Evolutionary conservation across 2,888 invertebrate species (phyloP), one percentile per base, ranked within the genome.

Genomic region (Drosophila quinaria): DNA sequence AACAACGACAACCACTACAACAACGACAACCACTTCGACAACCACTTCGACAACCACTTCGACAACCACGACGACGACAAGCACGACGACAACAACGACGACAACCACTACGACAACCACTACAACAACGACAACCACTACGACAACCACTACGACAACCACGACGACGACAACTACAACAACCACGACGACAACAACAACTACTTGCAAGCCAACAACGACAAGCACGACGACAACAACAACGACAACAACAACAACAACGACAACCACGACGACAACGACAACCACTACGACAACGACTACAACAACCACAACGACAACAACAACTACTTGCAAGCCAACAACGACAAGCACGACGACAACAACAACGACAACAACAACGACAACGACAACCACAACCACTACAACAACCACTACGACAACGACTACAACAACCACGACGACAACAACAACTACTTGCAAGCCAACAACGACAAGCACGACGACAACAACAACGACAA

Each of bases 101-200:
- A 49, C 69, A 11, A 58, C 59, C 1, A 44, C 49, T 10, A 67
- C 69, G 0, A 54, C 68, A 2, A 52, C 58, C 3, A 55, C 65
- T 0, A 42, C 50, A 0, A 39, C 67, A 1, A 25, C 59, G 0
- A 59, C 47, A 4, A 47, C 58, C 0, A 49, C 47, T 0, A 22
- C 55, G 10, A 31, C 41, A 1, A 63, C 55, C 4, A 49, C 63
- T 0, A 50, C 55, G 0, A 63, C 63, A 0, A 55, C 63, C 0
- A 55, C 54, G 0, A 55, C 62, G 0, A 63, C 63, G 6, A 55
- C 63, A 15, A 63, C 54, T 0, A 54, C 41, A 0, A 55, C 49
- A 3, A 63, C 54, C 0, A 54, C 41, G 0, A 55, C 49, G 2
- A 63, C 63, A 5, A 63, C 62, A 15, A 47, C 49, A 0, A 49